Conservation (phyloP, 2,113 vertebrate genomes). For the Salminus brasiliensis region DNA sequence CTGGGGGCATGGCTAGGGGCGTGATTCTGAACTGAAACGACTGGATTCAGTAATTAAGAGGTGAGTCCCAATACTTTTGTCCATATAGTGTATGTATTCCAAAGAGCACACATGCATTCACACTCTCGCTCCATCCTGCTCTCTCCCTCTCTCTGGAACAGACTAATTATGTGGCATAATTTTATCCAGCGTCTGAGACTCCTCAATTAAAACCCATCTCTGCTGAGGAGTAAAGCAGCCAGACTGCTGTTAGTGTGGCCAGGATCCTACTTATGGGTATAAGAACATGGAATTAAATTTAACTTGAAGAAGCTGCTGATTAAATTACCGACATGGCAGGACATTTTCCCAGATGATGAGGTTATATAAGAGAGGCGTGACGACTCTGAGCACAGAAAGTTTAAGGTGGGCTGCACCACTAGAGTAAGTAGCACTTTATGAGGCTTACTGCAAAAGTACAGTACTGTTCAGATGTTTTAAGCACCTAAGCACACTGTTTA, state of each 20-base stretch:
- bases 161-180: conserved; percentile 15
- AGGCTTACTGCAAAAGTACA: too few relatives aligned
- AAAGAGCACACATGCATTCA: not conserved
- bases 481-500: too few relatives aligned
- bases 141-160: not conserved
- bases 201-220: conserved; percentile 11
- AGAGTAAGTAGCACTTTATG: too few relatives aligned
- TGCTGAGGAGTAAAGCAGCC: not conserved
- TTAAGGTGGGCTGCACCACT: not conserved
- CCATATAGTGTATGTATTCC: too few relatives aligned
- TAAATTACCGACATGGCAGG: not conserved
- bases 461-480: too few relatives aligned
- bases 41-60: too few relatives aligned
- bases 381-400: not conserved
- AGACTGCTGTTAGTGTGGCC: not conserved
- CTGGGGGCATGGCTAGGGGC: too few relatives aligned
- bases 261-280: not conserved
- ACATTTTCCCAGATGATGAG: not conserved
- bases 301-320: not conserved
- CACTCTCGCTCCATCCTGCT: not conserved
- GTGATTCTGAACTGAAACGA: too few relatives aligned
- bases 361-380: not conserved
- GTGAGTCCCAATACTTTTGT: too few relatives aligned
- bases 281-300: not conserved
- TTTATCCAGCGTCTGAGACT: conserved; percentile 3